Percentiles rank a stretch among this genome's conserved stretches.
Conservation (phyloP, 35 echinoderm and acorn worm species). For the Strongylocentrotus purpuratus region DNA sequence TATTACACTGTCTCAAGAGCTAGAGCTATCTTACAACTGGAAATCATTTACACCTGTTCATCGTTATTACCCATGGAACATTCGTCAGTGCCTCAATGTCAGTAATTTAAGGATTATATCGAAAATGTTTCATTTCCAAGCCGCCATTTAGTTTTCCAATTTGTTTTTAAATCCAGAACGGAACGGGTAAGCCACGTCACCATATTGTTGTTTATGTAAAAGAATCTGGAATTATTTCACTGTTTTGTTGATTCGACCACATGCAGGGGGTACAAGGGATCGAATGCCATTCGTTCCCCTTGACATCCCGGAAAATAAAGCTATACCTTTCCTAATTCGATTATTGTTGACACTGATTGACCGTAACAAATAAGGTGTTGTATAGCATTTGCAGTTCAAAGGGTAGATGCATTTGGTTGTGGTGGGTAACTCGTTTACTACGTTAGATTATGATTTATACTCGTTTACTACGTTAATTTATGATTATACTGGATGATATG, state of each 20-base stretch:
- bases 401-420: neutral
- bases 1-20: no score
- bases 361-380: neutral
- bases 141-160: neutral
- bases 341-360: neutral
- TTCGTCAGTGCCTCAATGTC: neutral
- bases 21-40: no score
- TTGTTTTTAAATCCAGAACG: neutral
- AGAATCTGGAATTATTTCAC: neutral
- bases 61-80: neutral
- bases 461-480: no score
- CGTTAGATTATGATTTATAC: neutral
- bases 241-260: constrained; percentile 9
- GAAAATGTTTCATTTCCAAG: neutral
- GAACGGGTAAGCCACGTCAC: neutral
- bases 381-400: neutral
- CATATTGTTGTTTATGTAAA: neutral
- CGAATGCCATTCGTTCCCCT: neutral
- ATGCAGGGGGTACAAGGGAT: neutral
- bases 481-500: no score
- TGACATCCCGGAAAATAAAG: neutral
- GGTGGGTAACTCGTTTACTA: neutral
- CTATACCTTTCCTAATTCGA: constrained; percentile 1
- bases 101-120: neutral
- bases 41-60: no score